Evolutionary conservation across 1,140 invertebrate genomes (phyloP).

Genomic region (Zaprionus camerounensis): DNA sequence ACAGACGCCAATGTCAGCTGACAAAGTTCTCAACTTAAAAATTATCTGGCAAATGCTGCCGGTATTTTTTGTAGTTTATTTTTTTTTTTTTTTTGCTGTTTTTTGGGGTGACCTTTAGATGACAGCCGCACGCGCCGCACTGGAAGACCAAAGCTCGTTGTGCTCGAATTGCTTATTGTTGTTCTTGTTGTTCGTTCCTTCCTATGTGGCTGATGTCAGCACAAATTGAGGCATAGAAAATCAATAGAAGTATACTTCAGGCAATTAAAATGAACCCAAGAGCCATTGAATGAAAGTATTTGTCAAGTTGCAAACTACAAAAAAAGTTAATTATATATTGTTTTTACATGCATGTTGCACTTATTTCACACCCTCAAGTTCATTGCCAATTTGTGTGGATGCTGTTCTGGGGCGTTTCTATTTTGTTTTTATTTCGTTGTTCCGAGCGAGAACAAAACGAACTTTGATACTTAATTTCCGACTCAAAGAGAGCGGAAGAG

Average conservation of each 20-base stretch:
- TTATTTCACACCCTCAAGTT: slow-evolving; percentile 62
- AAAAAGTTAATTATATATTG: too few relatives aligned
- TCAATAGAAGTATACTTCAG: slow-evolving; percentile 49
- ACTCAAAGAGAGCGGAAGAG: slow-evolving; percentile 17
- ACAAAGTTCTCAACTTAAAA: slow-evolving; percentile 24
- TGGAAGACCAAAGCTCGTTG: slow-evolving; percentile 68
- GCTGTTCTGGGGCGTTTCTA: slow-evolving; percentile 28
- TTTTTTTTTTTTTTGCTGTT: slow-evolving; percentile 37
- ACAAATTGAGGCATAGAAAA: slow-evolving; percentile 47
- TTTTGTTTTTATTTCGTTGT: slow-evolving; percentile 21
- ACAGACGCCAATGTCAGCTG: slow-evolving; percentile 54
- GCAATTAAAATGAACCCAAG: slow-evolving; percentile 41
- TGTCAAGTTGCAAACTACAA: too few relatives aligned
- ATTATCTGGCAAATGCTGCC: background rate
- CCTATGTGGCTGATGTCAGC: slow-evolving; percentile 41
- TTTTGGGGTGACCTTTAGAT: slow-evolving; percentile 72
- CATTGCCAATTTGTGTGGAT: slow-evolving; percentile 57
- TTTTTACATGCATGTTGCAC: slow-evolving; percentile 3
- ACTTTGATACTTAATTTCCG: slow-evolving; percentile 28
- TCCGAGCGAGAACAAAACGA: background rate
- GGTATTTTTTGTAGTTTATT: slow-evolving; percentile 32
- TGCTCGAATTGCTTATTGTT: slow-evolving; percentile 14
- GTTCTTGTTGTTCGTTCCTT: slow-evolving; percentile 19
- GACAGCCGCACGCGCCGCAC: slow-evolving; percentile 64
- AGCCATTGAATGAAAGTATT: background rate